Base-by-base conservation (phyloP, 2,113 vertebrate species). In the Urocolius indicus region DNA sequence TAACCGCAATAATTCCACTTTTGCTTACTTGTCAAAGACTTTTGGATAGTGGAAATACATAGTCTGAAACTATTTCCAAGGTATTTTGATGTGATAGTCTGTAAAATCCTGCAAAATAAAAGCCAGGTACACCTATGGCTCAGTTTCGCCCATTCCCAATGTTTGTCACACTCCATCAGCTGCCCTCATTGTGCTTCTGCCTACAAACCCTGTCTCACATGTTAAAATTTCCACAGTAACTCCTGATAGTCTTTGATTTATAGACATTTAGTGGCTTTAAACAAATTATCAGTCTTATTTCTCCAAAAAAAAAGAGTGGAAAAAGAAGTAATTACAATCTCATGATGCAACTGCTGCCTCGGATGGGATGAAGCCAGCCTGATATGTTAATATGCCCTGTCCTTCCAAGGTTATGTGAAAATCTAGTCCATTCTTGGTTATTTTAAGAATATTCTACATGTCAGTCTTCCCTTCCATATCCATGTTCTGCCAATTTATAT, bases 331-430 rank as follows among this genome's bases (percentile, higher is more conserved):
- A 51, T 71, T 10, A 66, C 69, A 67, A 19, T 4, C 2, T 45
- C 59, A 29, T 55, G 23, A 77, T 55, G 54, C 5, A 80, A 14
- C 62, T 89, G 8, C 4, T 90, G 10, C 29, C 11, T 63, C 81
- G 16, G 45, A n/a, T 43, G 54, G 46, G 83, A 74, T 29, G 46
- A 90, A 6, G 34, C 59, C 49, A 69, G 27, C 38, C 51, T 93
- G n/a, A 46, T 81, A 63, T 63, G 24, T 80, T 77, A 90, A 77
- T 74, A 71, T 67, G 16, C 10, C 48, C 46, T 88, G 6, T 59
- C 51, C 84, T 91, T 52, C 61, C 69, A 75, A 94, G 32, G 34
- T 78, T 90, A 72, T 81, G 94, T 93, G 78, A 23, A 78, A 90
- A 89, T 32, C 73, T 59, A 87, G 11, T 17, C 34, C 13, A 26